Evolutionary conservation across 2,888 invertebrate genomes (phyloP).

Genomic region (Zaprionus lineosus): DNA sequence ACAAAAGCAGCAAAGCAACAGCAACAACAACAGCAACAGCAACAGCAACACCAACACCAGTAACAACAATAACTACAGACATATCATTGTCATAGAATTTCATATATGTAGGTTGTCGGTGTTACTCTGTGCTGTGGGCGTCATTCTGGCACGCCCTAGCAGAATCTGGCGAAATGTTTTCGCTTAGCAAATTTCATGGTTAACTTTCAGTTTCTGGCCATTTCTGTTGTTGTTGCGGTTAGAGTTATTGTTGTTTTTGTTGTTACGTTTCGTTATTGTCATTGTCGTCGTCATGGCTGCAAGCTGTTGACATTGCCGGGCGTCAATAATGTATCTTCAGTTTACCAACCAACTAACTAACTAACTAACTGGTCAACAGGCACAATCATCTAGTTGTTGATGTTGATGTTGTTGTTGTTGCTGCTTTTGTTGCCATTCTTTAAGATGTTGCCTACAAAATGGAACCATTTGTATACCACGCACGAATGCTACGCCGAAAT

Average conservation of each 20-base stretch:
- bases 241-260: conserved; percentile 34
- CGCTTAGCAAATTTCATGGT: conserved; percentile 73
- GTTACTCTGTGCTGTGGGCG: conserved; percentile 48
- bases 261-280: conserved; percentile 28
- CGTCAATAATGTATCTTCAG: conserved; percentile 68
- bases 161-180: conserved; percentile 68
- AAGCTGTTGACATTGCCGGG: conserved; percentile 78
- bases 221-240: conserved; percentile 32
- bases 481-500: conserved; percentile 57
- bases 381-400: not conserved
- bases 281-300: conserved; percentile 72
- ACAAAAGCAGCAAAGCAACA: conserved; percentile 40
- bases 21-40: conserved; percentile 9
- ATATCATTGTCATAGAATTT: conserved; percentile 70
- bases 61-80: conserved; percentile 16
- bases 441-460: conserved; percentile 43
- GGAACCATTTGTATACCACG: conserved; percentile 67
- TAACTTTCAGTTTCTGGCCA: conserved; percentile 44
- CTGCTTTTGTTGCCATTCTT: conserved; percentile 12
- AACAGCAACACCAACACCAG: conserved; percentile 4
- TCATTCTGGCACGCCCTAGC: conserved; percentile 48
- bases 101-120: conserved; percentile 1
- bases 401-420: conserved; percentile 1
- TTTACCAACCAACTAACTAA: conserved; percentile 60
- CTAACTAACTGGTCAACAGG: conserved; percentile 58